phyloP scores from a whole-genome alignment of 1,140 invertebrate species.

The Ditylenchus dipsaci region DNA sequence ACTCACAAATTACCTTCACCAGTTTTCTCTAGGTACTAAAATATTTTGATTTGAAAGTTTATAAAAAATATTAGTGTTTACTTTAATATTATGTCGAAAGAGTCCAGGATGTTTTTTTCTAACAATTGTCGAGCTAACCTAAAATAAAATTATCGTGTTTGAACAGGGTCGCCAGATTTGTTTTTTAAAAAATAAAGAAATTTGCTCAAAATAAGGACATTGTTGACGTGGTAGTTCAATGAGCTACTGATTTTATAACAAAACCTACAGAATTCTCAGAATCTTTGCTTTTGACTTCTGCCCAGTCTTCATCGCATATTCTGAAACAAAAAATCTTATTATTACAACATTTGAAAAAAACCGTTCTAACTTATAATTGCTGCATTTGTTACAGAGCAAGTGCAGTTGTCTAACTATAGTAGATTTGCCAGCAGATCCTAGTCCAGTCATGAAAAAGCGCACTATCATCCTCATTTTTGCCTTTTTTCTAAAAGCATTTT shows the following conservation, averaged over 20 bases:
- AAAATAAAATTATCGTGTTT: too few relatives aligned
- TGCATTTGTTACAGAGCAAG: slow-evolving; percentile 27
- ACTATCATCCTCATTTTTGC: slow-evolving; percentile 32
- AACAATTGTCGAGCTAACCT: slow-evolving; percentile 21
- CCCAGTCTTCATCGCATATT: slow-evolving; percentile 37
- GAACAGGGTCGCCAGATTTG: too few relatives aligned
- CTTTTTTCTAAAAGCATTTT: background rate
- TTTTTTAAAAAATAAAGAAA: too few relatives aligned
- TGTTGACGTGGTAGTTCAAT: too few relatives aligned
- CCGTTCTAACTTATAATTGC: slow-evolving; percentile 37
- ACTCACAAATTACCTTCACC: too few relatives aligned
- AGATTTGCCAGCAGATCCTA: slow-evolving; percentile 47
- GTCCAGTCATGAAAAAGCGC: slow-evolving; percentile 47
- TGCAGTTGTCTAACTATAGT: slow-evolving; percentile 43
- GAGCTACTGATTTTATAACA: too few relatives aligned
- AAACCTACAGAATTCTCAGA: slow-evolving; percentile 2
- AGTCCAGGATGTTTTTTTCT: slow-evolving; percentile 34
- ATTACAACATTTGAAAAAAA: too few relatives aligned
- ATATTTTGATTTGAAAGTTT: too few relatives aligned
- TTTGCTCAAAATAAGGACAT: too few relatives aligned
- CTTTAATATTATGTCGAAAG: slow-evolving; percentile 34
- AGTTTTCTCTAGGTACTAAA: too few relatives aligned
- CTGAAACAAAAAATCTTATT: too few relatives aligned
- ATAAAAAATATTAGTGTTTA: background rate
- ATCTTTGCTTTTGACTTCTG: slow-evolving; percentile 16